Base-by-base conservation (phyloP, 2,888 invertebrate species). In the Conchocele bisecta region DNA sequence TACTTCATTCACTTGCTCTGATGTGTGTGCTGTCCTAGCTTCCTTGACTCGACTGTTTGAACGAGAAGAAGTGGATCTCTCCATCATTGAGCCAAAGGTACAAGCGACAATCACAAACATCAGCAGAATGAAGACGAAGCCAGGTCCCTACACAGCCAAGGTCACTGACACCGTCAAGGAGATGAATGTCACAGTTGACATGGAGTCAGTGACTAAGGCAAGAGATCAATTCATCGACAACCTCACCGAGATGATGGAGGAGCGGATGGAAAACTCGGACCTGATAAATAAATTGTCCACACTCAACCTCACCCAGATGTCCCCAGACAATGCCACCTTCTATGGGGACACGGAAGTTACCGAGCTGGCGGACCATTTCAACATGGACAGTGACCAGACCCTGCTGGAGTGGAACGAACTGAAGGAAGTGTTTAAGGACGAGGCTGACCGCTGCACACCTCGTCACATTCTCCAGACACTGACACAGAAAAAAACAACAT, bases 21-120 rank as follows among this genome's bases (percentile, higher is more conserved):
- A 73, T 46, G 46, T 68, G 6, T 67, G 65, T 53, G 20, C 29
- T 7, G 51, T 33, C 11, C 13, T 65, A 7, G 33, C 48, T 9
- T 46, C 35, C n/a, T 46, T 61, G 9, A 67, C 72, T 2, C 17
- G 57, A 9, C 5, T 57, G 35, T 66, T 74, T 53, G 69, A 69
- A 22, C 50, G 22, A 33, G 60, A 44, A 7, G 26, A 44, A 33
- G 57, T 60, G 17, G 64, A 58, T 28, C 41, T 70, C 15, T 65
- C 57, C 4, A 28, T 60, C 11, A 29, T 74, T 2, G 46, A 64
- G 17, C 60, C 60, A 13, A 64, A 56, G 22, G 15, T 59, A 13
- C 54, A 48, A 13, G 41, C 33, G 20, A 51, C 51, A 7, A 41
- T 26, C n/a, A 26, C 4, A 7, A 41, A 28, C 11, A 48, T 61